A percentile compares a stretch with the other conserved stretches of the same genome.
Conservation (phyloP, 2,888 invertebrate species). For the Ophraella communa region DNA sequence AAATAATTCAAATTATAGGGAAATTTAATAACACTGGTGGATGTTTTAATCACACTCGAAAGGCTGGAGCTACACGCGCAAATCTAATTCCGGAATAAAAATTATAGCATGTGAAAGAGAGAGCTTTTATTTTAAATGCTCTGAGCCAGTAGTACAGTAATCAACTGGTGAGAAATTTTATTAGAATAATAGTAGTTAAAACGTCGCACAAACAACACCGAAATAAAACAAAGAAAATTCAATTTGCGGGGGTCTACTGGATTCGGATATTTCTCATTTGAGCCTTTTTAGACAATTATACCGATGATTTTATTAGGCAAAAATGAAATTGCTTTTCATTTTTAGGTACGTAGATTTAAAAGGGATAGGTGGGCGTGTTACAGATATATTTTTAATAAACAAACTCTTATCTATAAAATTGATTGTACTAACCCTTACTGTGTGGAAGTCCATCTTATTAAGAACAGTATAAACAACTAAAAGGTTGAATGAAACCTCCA, state of each 20-base stretch:
- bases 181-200: constrained; percentile 23
- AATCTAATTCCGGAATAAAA: constrained; percentile 7
- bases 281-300: constrained; percentile 19
- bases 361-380: background rate
- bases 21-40: background rate
- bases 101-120: constrained; percentile 7
- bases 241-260: constrained; percentile 23
- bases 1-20: background rate
- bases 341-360: constrained; percentile 1
- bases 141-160: constrained; percentile 12
- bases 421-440: too few relatives aligned
- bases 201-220: constrained; percentile 18
- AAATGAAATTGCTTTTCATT: constrained; percentile 14
- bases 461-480: too few relatives aligned
- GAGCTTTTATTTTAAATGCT: constrained; percentile 11
- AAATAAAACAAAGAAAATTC: constrained; percentile 27
- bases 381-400: too few relatives aligned
- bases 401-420: too few relatives aligned
- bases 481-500: too few relatives aligned
- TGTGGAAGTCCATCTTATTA: too few relatives aligned
- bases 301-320: constrained; percentile 12
- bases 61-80: background rate
- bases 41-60: background rate
- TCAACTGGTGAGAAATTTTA: constrained; percentile 24
- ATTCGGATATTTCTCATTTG: constrained; percentile 20